Percentiles rank a stretch among this genome's conserved stretches.
These are phyloP conservation scores for Eclectus roratus DNA, from an alignment of 2,113 vertebrate species.

Conservation along the genomic window DNA sequence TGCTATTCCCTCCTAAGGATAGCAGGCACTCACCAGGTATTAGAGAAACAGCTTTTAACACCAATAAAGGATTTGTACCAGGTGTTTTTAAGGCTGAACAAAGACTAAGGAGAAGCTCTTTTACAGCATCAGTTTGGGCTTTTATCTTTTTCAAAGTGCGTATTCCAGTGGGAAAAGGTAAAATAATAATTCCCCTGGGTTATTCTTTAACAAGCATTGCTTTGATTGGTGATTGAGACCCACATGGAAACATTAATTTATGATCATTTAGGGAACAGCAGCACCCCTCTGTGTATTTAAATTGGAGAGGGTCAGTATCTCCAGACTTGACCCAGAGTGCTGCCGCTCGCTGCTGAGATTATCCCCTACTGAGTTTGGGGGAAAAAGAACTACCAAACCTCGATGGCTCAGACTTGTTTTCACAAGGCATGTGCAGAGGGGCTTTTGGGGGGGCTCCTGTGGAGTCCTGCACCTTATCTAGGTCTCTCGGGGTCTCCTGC, in stretches of 20 bases:
- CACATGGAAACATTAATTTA: neutral
- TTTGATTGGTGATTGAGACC: neutral
- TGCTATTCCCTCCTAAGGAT: slow-evolving; percentile 83
- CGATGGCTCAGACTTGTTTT: neutral
- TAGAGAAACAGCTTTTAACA: slow-evolving; percentile 52
- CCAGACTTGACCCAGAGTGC: neutral
- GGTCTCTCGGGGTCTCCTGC: slow-evolving; percentile 4
- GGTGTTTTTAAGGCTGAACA: slow-evolving; percentile 17
- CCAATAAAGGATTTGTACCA: slow-evolving; percentile 35
- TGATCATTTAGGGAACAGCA: neutral
- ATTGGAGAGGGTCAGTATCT: neutral
- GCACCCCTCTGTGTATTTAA: neutral
- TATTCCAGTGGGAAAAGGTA: slow-evolving; percentile 21
- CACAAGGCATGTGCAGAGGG: neutral
- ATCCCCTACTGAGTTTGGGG: neutral
- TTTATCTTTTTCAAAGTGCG: slow-evolving; percentile 15
- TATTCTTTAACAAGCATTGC: neutral
- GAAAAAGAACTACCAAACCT: neutral
- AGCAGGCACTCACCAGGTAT: slow-evolving; percentile 63
- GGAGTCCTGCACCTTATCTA: neutral
- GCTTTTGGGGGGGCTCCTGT: neutral
- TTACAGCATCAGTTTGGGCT: neutral
- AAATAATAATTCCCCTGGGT: slow-evolving; percentile 6
- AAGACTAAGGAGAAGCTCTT: slow-evolving; percentile 6
- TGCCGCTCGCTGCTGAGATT: slow-evolving; percentile 12